Evolutionary conservation across 2,888 invertebrate species (phyloP).

Genomic region (Drosophila anomelani): DNA sequence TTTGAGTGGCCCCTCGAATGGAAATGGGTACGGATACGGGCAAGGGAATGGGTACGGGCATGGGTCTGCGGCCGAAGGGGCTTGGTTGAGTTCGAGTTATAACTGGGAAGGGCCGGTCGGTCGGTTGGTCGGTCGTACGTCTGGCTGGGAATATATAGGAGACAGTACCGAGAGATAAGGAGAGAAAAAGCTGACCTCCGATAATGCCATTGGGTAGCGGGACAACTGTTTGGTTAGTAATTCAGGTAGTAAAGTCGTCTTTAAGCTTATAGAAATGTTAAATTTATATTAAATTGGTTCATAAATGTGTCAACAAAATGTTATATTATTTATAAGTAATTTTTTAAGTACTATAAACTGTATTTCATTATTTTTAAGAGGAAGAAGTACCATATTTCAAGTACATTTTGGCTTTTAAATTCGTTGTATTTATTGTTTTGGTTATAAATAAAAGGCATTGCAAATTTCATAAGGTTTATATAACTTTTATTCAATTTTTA

Average conservation of each 20-base stretch:
- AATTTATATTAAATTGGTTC: neutral
- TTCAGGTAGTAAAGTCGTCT: neutral
- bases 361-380: neutral
- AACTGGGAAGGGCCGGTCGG: constrained; percentile 41
- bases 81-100: constrained; percentile 27
- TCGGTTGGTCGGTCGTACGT: neutral
- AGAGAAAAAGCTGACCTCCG: constrained; percentile 13
- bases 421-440: no score
- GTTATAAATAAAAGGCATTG: no score
- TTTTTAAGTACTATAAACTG: neutral
- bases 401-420: neutral
- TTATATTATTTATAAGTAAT: neutral
- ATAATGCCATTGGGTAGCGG: constrained; percentile 5
- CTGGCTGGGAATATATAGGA: constrained; percentile 7
- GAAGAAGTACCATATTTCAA: neutral
- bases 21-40: constrained; percentile 27
- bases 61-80: constrained; percentile 44
- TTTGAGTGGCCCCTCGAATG: constrained; percentile 51
- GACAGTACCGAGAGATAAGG: neutral
- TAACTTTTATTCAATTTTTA: no score
- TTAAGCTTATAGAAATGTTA: neutral
- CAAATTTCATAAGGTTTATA: no score
- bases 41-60: neutral
- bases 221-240: constrained; percentile 3
- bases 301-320: neutral